Percentiles rank a stretch among this genome's conserved stretches.
Conservation (phyloP, 2,888 invertebrate species). For the Anthrax anthrax region DNA sequence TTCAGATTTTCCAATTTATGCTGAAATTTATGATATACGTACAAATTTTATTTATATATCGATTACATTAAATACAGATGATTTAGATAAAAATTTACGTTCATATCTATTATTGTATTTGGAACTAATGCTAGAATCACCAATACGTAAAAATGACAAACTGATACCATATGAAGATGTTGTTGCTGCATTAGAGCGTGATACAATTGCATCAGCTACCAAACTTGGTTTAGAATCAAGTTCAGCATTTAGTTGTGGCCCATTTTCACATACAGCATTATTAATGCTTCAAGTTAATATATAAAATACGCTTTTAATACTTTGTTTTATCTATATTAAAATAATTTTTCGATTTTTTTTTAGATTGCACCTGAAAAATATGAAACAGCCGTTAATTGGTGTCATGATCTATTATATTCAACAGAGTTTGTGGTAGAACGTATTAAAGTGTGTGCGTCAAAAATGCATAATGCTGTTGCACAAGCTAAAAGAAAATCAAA, state of each 20-base stretch:
- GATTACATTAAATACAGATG: slow-evolving; percentile 53
- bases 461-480: slow-evolving; percentile 68
- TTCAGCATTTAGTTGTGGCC: slow-evolving; percentile 52
- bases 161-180: slow-evolving; percentile 47
- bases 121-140: slow-evolving; percentile 62
- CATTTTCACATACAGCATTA: slow-evolving; percentile 51
- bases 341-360: neutral
- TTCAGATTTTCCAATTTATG: slow-evolving; percentile 54
- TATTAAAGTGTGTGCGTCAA: slow-evolving; percentile 60
- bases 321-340: neutral
- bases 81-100: slow-evolving; percentile 42
- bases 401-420: slow-evolving; percentile 58
- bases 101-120: slow-evolving; percentile 61
- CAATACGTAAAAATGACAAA: slow-evolving; percentile 38
- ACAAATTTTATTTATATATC: slow-evolving; percentile 72
- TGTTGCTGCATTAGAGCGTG: slow-evolving; percentile 61
- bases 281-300: slow-evolving; percentile 41
- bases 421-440: slow-evolving; percentile 59
- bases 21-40: slow-evolving; percentile 64
- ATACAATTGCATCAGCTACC: slow-evolving; percentile 50
- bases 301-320: neutral
- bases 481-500: slow-evolving; percentile 59
- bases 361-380: slow-evolving; percentile 60
- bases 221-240: slow-evolving; percentile 46
- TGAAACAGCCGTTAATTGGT: slow-evolving; percentile 56